These are phyloP conservation scores for Acanthurus leucopareius DNA, from an alignment of 2,797 vertebrate species.

Conservation along the genomic window DNA sequence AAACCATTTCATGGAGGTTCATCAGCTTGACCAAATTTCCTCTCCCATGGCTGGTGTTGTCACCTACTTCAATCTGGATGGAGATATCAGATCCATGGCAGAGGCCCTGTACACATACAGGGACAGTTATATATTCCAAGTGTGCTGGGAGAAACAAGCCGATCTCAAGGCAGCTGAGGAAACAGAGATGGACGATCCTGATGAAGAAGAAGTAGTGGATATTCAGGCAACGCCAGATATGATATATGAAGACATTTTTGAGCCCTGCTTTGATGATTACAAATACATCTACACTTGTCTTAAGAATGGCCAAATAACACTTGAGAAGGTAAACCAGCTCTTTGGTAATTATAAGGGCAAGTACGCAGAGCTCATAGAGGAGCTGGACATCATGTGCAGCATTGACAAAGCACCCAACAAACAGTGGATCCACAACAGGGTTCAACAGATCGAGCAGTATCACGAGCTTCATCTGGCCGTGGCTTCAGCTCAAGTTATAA, in stretches of 20 bases:
- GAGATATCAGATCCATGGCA: conserved; percentile 79
- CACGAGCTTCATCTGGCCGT: conserved; percentile 92
- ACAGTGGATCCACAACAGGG: conserved; percentile 86
- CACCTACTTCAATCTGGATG: conserved; percentile 85
- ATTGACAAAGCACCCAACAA: conserved; percentile 50
- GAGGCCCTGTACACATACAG: conserved; percentile 71
- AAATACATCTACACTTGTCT: conserved; percentile 77
- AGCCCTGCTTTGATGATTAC: conserved; percentile 79
- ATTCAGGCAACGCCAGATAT: conserved; percentile 53
- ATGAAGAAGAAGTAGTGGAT: background rate
- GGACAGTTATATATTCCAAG: conserved; percentile 87
- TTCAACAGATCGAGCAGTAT: conserved; percentile 92
- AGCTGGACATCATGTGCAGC: conserved; percentile 84
- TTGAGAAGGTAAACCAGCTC: conserved; percentile 84
- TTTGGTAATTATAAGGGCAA: conserved; percentile 85
- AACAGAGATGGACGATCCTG: fast-evolving
- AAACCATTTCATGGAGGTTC: conserved; percentile 78
- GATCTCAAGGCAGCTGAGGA: background rate
- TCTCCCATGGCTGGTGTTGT: conserved; percentile 39
- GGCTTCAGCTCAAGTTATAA: conserved; percentile 87
- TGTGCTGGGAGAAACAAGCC: conserved; percentile 87
- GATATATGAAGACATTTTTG: conserved; percentile 70
- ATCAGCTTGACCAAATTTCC: conserved; percentile 30
- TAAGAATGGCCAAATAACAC: conserved; percentile 85
- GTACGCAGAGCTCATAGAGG: conserved; percentile 81